These are phyloP conservation scores for Candidula unifasciata DNA, from an alignment of 2,888 invertebrate genomes.

Conservation along the genomic window DNA sequence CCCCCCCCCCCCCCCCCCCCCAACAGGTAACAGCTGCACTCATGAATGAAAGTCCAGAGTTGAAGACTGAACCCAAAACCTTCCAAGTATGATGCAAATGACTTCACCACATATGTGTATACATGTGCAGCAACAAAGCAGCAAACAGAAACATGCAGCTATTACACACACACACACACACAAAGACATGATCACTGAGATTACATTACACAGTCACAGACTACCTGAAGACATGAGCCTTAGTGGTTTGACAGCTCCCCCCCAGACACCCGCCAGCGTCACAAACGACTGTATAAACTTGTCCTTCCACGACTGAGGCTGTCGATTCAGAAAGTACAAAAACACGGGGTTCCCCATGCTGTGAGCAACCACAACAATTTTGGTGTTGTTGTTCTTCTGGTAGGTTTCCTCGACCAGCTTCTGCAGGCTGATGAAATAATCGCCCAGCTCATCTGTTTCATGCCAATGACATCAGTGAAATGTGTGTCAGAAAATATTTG, in stretches of 20 bases:
- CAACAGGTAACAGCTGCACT: too few relatives aligned
- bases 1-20: too few relatives aligned
- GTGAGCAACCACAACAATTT: slow-evolving; percentile 91
- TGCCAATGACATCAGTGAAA: not conserved
- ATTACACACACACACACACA: too few relatives aligned
- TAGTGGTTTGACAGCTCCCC: slow-evolving; percentile 94
- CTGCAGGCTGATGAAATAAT: slow-evolving; percentile 88
- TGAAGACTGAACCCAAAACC: too few relatives aligned
- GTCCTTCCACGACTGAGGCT: slow-evolving; percentile 90
- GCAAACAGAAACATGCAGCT: too few relatives aligned
- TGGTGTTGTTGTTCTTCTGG: slow-evolving; percentile 84
- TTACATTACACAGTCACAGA: not conserved
- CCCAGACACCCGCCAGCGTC: slow-evolving; percentile 95
- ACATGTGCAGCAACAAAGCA: too few relatives aligned
- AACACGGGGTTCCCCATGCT: slow-evolving; percentile 96
- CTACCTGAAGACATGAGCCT: slow-evolving; percentile 95
- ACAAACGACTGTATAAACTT: slow-evolving; percentile 90
- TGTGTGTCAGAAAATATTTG: not conserved
- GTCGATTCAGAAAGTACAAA: slow-evolving; percentile 89
- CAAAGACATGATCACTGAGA: too few relatives aligned
- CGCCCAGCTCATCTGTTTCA: slow-evolving; percentile 88
- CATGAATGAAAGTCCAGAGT: too few relatives aligned
- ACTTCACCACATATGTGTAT: too few relatives aligned
- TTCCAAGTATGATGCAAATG: too few relatives aligned
- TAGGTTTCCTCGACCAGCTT: slow-evolving; percentile 91